phyloP scores from a whole-genome alignment of 2,113 vertebrate species.

The Danio rerio region DNA sequence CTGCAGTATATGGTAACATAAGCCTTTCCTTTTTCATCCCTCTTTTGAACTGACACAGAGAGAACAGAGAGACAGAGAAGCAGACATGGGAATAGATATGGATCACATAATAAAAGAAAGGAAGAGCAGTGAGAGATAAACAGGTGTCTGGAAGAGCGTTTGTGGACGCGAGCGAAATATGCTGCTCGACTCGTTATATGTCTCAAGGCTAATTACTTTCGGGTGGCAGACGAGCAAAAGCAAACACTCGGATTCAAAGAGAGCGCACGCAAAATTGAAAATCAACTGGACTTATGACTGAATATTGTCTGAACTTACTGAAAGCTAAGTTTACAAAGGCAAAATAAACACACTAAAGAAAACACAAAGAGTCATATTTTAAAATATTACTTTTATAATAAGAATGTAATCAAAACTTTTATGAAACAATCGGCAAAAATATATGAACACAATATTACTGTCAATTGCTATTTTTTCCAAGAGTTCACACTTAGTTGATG shows the following conservation, averaged over 20 bases:
- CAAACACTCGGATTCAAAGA: constrained; percentile 11
- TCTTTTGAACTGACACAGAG: constrained; percentile 43
- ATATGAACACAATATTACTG: too few species aligned
- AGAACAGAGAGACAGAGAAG: constrained; percentile 52
- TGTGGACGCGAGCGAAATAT: constrained; percentile 60
- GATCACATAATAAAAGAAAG: constrained; percentile 36
- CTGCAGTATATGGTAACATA: neutral
- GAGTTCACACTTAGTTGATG: too few species aligned
- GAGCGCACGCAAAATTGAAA: neutral
- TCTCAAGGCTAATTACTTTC: constrained; percentile 48
- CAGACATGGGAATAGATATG: constrained; percentile 43
- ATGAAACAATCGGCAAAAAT: too few species aligned
- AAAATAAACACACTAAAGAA: neutral
- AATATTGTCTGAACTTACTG: neutral
- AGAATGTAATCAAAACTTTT: too few species aligned
- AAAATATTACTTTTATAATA: too few species aligned
- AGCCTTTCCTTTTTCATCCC: constrained; percentile 7
- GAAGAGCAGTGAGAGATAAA: constrained; percentile 19
- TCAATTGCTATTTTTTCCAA: too few species aligned
- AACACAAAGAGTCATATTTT: too few species aligned
- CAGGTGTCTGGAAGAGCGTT: constrained; percentile 13
- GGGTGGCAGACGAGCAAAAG: constrained; percentile 39
- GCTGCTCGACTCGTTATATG: constrained; percentile 62
- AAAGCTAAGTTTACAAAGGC: neutral
- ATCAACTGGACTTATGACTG: neutral